phyloP scores from a whole-genome alignment of 2,113 vertebrate species.

The Sorex araneus region DNA sequence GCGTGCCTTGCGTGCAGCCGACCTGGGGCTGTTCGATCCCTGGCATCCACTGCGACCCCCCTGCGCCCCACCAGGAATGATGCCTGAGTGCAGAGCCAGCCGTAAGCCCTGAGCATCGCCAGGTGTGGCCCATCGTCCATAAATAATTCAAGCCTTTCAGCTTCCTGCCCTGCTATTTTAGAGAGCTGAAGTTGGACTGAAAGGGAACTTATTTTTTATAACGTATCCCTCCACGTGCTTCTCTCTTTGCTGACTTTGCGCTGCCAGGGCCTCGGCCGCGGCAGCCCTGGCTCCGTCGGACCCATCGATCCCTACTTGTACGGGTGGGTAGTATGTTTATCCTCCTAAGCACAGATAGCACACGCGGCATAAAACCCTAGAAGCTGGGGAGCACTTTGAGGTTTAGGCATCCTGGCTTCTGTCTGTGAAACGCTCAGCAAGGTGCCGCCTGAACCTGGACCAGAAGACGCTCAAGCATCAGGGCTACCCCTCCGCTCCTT shows the following conservation, averaged over 20 bases:
- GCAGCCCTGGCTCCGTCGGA: neutral
- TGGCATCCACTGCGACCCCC: too few relatives aligned
- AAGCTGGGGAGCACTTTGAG: neutral
- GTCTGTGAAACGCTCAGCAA: neutral
- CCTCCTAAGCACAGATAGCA: neutral
- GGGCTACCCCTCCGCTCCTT: neutral
- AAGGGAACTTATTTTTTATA: neutral
- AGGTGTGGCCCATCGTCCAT: too few relatives aligned
- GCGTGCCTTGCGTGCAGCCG: too few relatives aligned
- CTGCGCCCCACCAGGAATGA: too few relatives aligned
- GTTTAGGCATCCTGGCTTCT: neutral
- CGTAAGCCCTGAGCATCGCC: too few relatives aligned
- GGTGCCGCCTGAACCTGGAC: neutral
- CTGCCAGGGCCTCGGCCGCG: neutral
- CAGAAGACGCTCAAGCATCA: neutral
- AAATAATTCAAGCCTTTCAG: neutral
- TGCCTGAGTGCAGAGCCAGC: too few relatives aligned
- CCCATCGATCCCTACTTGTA: accelerated
- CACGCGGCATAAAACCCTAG: too few relatives aligned
- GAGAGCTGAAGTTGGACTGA: neutral
- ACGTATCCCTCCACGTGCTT: neutral
- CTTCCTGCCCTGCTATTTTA: neutral
- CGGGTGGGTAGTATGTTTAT: accelerated
- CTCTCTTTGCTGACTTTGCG: neutral
- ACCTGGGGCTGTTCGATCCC: too few relatives aligned